phyloP scores from a whole-genome alignment of 2,113 vertebrate species.

The Mohoua ochrocephala region DNA sequence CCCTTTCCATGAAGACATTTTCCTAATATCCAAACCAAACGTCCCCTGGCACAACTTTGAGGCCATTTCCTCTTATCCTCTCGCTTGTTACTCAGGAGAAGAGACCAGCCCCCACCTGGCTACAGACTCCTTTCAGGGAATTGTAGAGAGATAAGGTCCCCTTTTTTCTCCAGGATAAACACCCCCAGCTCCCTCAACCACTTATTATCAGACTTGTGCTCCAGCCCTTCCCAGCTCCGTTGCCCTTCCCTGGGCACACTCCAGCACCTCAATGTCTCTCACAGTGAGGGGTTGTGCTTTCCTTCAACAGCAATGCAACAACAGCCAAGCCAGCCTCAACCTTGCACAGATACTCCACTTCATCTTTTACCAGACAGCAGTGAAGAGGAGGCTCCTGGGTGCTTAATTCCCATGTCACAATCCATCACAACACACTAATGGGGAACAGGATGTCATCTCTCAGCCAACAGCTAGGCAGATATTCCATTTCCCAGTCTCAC shows the following conservation, averaged over 20 bases:
- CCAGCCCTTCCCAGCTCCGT: rapidly evolving
- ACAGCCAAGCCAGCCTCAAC: not conserved
- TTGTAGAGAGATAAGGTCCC: not conserved
- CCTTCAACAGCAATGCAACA: not conserved
- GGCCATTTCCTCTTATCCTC: not conserved
- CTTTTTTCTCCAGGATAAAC: not conserved
- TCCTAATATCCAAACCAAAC: not conserved
- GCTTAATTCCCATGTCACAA: not conserved
- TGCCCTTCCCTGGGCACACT: not conserved
- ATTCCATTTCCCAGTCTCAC: not conserved
- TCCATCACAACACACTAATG: not conserved
- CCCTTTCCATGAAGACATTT: not conserved
- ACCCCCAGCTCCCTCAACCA: not conserved
- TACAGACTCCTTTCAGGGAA: not conserved
- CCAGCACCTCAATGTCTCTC: not conserved
- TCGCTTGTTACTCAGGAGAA: not conserved
- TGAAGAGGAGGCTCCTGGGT: not conserved
- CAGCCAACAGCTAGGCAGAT: not conserved
- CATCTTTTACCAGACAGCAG: not conserved
- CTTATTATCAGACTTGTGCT: not conserved
- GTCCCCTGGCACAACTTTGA: not conserved
- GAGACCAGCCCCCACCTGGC: not conserved
- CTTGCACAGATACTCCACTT: not conserved
- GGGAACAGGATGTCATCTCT: not conserved
- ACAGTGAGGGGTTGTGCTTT: not conserved